Evolutionary conservation across 2,888 invertebrate genomes (phyloP), one percentile per base, ranked within the genome.

Genomic region (Pristionchus fissidentatus): DNA sequence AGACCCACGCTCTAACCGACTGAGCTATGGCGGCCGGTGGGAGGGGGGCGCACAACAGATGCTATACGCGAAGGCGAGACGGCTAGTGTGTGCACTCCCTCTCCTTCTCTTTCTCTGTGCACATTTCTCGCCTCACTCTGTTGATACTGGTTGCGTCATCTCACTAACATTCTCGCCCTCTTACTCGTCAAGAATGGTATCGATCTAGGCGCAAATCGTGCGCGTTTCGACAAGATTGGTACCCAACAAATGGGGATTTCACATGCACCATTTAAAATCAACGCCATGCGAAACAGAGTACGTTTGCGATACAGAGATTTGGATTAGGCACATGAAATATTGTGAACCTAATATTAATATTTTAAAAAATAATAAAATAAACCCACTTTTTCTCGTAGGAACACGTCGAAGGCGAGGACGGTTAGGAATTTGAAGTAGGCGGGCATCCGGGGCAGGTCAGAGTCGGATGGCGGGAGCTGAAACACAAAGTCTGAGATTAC

Each of bases 371-470:
- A 15, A 19, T 15, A 49, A 49, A 19, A 26, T 19, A 26, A 15
- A 38, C 73, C 57, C 43, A 93, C 93, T 85, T 95, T 94, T 93
- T 96, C 95, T 86, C 93, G 89, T 0, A 96, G 90, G 93, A 99
- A 99, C 49, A 97, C 94, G 92, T 96, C 95, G 91, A 96, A 96
- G 22, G 97, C 96, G 94, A 99, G 93, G 84, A 98, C 94, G 0
- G 98, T 98, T 26, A 99, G 94, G 93, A 98, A 98, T 85, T 95
- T 95, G 93, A 99, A 99, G 93, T 98, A 99, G 70, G 95, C 89
- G 8, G 92, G 92, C 92, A 92, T 91, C 10, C 29, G 80, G 15
- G 80, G 77, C 2, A 70, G 35, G 15, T 43, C 19, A 4, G 70
- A 43, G 43, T 83, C 52, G n/a, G 83, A 35, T 0, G 70, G 73